Evolutionary conservation across 2,888 invertebrate species (phyloP).

Genomic region (Torymus tubicola): DNA sequence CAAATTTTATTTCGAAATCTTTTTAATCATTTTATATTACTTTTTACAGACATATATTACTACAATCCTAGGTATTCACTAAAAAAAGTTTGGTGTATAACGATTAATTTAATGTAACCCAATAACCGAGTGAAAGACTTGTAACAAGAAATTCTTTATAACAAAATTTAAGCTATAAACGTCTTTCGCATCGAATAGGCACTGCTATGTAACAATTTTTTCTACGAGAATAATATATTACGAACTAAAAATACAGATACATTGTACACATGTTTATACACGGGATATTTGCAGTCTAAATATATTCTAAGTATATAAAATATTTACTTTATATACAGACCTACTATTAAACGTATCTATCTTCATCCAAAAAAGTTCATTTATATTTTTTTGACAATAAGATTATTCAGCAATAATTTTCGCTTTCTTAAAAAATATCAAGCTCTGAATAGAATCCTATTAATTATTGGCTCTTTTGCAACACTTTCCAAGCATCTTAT

Average conservation of each 20-base stretch:
- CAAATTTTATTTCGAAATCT: slow-evolving; percentile 12
- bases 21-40: slow-evolving; percentile 14
- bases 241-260: slow-evolving; percentile 22
- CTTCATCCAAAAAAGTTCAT: slow-evolving; percentile 12
- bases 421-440: too few relatives aligned
- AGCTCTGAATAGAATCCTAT: too few relatives aligned
- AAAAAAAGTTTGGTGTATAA: slow-evolving; percentile 26
- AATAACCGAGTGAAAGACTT: slow-evolving; percentile 35
- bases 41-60: slow-evolving; percentile 4
- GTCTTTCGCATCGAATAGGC: slow-evolving; percentile 29
- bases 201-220: slow-evolving; percentile 43
- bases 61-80: slow-evolving; percentile 23
- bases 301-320: slow-evolving; percentile 46
- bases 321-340: slow-evolving; percentile 44
- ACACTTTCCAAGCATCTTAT: too few relatives aligned
- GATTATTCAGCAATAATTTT: too few relatives aligned
- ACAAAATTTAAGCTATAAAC: slow-evolving; percentile 30
- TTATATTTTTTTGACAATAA: neutral
- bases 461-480: too few relatives aligned
- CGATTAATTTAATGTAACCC: slow-evolving; percentile 14
- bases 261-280: slow-evolving; percentile 22
- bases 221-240: slow-evolving; percentile 18
- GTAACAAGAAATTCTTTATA: slow-evolving; percentile 24
- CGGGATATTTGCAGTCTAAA: slow-evolving; percentile 20
- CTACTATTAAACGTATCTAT: slow-evolving; percentile 14